Conservation (phyloP, 2,113 vertebrate genomes). For the Carassius gibelio region DNA sequence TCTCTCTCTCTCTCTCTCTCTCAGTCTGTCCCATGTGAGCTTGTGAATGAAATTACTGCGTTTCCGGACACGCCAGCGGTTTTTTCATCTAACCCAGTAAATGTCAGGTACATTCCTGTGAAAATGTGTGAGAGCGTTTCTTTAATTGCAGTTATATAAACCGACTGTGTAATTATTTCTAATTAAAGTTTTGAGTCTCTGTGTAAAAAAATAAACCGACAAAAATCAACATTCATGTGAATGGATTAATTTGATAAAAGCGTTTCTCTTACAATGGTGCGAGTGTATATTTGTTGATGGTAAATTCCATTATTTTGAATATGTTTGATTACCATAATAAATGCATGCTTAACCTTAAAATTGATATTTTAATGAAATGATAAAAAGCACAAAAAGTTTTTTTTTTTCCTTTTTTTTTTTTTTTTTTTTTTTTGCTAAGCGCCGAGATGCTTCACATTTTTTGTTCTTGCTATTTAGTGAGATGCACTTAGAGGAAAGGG, state of each 20-base stretch:
- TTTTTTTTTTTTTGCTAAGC: not conserved
- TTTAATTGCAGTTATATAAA: not conserved
- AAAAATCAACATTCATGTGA: not conserved
- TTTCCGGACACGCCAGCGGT: slow-evolving; percentile 64
- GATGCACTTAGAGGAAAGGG: not conserved
- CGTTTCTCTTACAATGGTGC: not conserved
- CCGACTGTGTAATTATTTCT: not conserved
- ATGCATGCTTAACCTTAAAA: not conserved
- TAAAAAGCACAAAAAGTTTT: not conserved
- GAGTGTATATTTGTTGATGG: not conserved
- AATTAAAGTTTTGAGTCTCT: not conserved
- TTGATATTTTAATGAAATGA: not conserved
- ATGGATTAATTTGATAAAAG: not conserved
- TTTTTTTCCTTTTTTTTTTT: not conserved
- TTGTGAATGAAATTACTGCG: slow-evolving; percentile 50
- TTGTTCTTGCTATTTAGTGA: not conserved
- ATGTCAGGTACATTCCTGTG: slow-evolving; percentile 46
- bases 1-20: slow-evolving; percentile 42
- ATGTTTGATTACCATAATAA: not conserved
- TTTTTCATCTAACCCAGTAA: slow-evolving; percentile 62
- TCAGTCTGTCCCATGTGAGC: slow-evolving; percentile 48
- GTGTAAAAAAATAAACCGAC: not conserved
- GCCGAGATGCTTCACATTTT: not conserved
- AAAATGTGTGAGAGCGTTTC: not conserved
- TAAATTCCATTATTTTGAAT: not conserved